phyloP scores from a whole-genome alignment of 1,140 invertebrate genomes.

The Panagrolaimus sp. region DNA sequence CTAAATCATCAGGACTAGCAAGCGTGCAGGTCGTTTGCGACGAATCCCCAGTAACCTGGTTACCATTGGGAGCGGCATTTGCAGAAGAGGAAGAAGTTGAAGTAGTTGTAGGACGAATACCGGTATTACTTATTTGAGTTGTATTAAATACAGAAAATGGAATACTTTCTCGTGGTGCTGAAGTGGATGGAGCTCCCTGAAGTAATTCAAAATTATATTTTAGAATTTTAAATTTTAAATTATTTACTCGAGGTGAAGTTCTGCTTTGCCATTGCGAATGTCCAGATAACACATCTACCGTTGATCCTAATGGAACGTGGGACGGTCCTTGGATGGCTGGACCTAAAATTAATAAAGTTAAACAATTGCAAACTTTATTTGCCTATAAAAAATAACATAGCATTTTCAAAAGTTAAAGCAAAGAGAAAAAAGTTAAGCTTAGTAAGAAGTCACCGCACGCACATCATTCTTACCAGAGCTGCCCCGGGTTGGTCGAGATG shows the following conservation, averaged over 20 bases:
- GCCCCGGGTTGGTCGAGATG: background rate
- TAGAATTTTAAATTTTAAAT: background rate
- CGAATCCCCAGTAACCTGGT: background rate
- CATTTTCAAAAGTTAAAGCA: background rate
- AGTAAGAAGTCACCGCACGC: slow-evolving; percentile 9
- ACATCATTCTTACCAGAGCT: slow-evolving; percentile 14
- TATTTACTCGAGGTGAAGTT: background rate
- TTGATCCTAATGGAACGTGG: slow-evolving; percentile 4
- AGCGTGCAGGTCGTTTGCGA: slow-evolving; percentile 8
- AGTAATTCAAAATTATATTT: background rate
- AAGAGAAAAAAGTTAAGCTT: background rate
- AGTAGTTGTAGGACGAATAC: background rate
- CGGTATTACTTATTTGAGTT: background rate
- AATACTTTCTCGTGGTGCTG: background rate
- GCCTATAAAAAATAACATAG: background rate
- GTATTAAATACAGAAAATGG: background rate
- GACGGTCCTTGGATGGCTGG: background rate
- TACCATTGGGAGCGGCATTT: background rate
- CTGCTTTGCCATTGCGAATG: background rate
- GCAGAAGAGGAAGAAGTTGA: background rate
- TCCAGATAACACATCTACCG: no score
- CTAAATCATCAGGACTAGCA: slow-evolving; percentile 14
- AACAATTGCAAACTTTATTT: background rate
- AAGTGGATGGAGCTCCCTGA: background rate
- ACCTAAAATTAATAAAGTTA: background rate